These are phyloP conservation scores for Luehdorfia chinensis DNA, from an alignment of 1,140 invertebrate species.

Conservation along the genomic window DNA sequence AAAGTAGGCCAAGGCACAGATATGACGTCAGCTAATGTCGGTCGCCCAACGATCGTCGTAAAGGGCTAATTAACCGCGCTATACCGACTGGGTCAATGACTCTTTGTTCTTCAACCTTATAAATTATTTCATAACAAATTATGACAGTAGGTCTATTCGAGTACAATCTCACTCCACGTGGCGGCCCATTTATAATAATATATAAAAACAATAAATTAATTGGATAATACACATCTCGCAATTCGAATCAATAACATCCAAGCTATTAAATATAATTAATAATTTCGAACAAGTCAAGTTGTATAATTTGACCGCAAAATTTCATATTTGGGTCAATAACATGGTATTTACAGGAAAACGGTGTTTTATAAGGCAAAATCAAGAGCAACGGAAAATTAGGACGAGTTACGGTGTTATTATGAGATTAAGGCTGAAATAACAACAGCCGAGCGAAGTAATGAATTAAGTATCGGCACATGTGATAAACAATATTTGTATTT, in stretches of 20 bases:
- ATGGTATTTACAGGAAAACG: conserved; percentile 45
- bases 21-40: conserved; percentile 48
- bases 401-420: conserved; percentile 33
- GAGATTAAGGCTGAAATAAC: conserved; percentile 45
- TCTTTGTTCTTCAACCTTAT: conserved; percentile 54
- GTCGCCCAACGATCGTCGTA: conserved; percentile 38
- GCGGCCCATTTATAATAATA: conserved; percentile 4
- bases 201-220: not conserved
- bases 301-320: conserved; percentile 24
- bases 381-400: conserved; percentile 40
- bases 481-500: too few species aligned
- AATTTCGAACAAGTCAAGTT: not conserved
- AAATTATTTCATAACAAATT: conserved; percentile 35
- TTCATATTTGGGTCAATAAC: conserved; percentile 65
- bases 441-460: conserved; percentile 32
- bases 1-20: conserved; percentile 55
- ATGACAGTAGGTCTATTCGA: conserved; percentile 23
- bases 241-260: conserved; percentile 1
- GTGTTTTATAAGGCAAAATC: conserved; percentile 53
- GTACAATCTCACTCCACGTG: conserved; percentile 3
- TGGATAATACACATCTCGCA: conserved; percentile 1
- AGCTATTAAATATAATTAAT: not conserved
- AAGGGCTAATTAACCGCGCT: conserved; percentile 55
- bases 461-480: conserved; percentile 19
- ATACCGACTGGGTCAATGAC: conserved; percentile 62